Evolutionary conservation across 1,140 invertebrate genomes (phyloP).

Genomic region (Tyrophagus putrescentiae): DNA sequence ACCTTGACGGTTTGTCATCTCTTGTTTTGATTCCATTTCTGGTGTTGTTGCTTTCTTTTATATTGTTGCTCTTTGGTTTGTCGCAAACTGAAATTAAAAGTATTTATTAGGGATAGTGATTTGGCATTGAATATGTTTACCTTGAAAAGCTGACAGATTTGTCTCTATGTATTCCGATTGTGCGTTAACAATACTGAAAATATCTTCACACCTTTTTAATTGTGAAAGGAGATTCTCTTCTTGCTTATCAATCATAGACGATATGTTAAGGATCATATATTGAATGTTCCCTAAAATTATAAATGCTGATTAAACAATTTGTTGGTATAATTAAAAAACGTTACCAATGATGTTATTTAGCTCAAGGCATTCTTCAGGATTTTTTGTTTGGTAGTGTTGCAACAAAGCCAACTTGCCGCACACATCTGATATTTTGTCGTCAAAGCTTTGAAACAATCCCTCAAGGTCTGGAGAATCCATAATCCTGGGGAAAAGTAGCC

Average conservation of each 20-base stretch:
- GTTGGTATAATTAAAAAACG: background rate
- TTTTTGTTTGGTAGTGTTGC: background rate
- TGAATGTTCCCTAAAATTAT: background rate
- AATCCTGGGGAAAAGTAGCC: no score
- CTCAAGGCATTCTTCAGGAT: background rate
- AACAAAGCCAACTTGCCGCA: slow-evolving; percentile 8
- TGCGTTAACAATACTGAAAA: background rate
- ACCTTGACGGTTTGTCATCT: no score
- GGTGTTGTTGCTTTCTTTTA: background rate
- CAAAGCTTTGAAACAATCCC: slow-evolving; percentile 10
- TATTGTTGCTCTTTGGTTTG: background rate
- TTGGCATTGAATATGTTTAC: background rate
- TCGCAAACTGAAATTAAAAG: background rate
- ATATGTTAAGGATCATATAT: slow-evolving; percentile 15
- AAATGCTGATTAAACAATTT: background rate
- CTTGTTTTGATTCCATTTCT: background rate
- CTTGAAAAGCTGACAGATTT: slow-evolving; percentile 3
- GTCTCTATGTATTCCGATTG: slow-evolving; percentile 1
- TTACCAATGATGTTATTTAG: background rate
- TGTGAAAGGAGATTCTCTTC: slow-evolving; percentile 8
- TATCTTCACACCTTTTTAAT: background rate
- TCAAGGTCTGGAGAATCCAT: slow-evolving; percentile 20
- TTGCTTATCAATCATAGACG: background rate
- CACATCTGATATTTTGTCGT: slow-evolving; percentile 2
- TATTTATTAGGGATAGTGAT: background rate